Percentiles rank a stretch among this genome's conserved stretches.
These are phyloP conservation scores for Lagria hirta DNA, from an alignment of 2,888 invertebrate species.

Conservation along the genomic window DNA sequence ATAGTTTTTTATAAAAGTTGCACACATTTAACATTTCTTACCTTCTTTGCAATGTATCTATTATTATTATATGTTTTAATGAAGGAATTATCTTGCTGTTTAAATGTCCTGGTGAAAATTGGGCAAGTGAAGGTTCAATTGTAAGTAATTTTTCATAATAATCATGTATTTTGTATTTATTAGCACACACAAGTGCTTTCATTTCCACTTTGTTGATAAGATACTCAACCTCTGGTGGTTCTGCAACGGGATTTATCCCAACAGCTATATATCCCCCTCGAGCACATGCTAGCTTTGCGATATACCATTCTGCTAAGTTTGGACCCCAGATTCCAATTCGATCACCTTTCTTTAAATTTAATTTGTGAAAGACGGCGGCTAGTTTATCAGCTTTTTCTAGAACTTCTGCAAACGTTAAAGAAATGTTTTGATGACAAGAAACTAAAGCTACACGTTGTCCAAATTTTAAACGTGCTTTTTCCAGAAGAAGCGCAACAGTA, in stretches of 20 bases:
- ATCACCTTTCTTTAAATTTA: constrained; percentile 73
- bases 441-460: constrained; percentile 62
- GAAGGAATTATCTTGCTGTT: constrained; percentile 55
- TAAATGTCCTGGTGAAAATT: constrained; percentile 55
- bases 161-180: constrained; percentile 63
- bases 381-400: constrained; percentile 64
- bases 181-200: constrained; percentile 67
- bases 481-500: constrained; percentile 63
- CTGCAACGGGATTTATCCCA: constrained; percentile 76
- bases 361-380: constrained; percentile 67
- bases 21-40: constrained; percentile 28
- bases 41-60: constrained; percentile 1
- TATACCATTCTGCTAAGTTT: constrained; percentile 75
- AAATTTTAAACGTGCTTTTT: constrained; percentile 57
- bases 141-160: constrained; percentile 66
- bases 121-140: constrained; percentile 62
- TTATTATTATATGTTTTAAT: constrained; percentile 12
- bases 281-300: constrained; percentile 69
- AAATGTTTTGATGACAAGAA: constrained; percentile 55
- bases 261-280: constrained; percentile 74
- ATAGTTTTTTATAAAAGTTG: constrained; percentile 1
- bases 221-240: constrained; percentile 68
- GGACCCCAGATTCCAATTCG: constrained; percentile 79
- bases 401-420: constrained; percentile 58
- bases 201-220: constrained; percentile 71